A percentile compares a stretch with the other conserved stretches of the same genome.
These are phyloP conservation scores for Drosophila heteroneura DNA, from an alignment of 2,888 invertebrate genomes.

Conservation along the genomic window DNA sequence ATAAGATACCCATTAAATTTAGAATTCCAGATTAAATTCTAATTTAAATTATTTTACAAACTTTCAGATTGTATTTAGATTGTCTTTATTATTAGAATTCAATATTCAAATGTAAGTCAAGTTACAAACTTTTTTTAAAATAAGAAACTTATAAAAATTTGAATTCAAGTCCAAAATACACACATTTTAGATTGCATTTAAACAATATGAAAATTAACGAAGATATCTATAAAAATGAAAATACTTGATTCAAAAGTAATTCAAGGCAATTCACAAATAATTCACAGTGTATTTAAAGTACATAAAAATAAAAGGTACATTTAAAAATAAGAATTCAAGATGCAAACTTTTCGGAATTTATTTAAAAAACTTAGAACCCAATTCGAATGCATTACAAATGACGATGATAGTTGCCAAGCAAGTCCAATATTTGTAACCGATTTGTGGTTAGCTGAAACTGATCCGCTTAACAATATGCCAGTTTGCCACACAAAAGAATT, in stretches of 20 bases:
- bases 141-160: not conserved
- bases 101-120: too few relatives aligned
- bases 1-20: not conserved
- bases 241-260: not conserved
- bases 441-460: constrained; percentile 46
- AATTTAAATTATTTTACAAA: not conserved
- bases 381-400: not conserved
- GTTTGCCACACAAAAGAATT: constrained; percentile 32
- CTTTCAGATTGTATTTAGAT: not conserved
- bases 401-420: not conserved
- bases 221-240: rapidly evolving
- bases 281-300: not conserved
- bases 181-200: not conserved
- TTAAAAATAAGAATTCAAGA: not conserved
- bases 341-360: not conserved
- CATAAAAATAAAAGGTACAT: rapidly evolving
- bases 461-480: constrained; percentile 63
- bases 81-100: too few relatives aligned
- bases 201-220: not conserved
- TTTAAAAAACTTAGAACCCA: rapidly evolving
- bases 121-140: too few relatives aligned
- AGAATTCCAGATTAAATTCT: rapidly evolving
- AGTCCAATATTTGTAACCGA: not conserved
- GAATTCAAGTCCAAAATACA: not conserved
- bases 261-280: not conserved